A percentile compares a stretch with the other conserved stretches of the same genome.
These are phyloP conservation scores for Myzus persicae DNA, from an alignment of 1,140 invertebrate genomes.

Conservation along the genomic window DNA sequence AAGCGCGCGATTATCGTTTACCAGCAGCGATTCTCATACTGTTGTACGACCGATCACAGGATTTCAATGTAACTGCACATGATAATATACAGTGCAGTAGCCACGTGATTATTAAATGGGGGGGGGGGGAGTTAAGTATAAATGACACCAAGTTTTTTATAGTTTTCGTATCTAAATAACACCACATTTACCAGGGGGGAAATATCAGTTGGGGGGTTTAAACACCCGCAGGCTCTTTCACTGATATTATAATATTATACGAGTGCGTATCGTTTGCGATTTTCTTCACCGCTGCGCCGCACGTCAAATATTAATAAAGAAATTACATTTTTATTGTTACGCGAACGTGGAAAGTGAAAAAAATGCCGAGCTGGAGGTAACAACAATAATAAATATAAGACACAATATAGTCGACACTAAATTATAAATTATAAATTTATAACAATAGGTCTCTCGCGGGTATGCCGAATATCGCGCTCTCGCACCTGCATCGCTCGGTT, in stretches of 20 bases:
- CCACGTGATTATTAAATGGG: too few species aligned
- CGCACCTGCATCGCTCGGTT: not conserved
- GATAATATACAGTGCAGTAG: too few species aligned
- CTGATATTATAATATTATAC: too few species aligned
- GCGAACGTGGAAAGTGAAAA: not conserved
- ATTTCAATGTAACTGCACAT: too few species aligned
- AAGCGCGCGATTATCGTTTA: not conserved
- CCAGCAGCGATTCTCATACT: not conserved
- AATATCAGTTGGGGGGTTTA: too few species aligned
- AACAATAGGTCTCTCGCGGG: slow-evolving; percentile 14
- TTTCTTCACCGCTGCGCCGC: not conserved
- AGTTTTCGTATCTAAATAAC: too few species aligned
- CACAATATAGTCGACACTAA: not conserved
- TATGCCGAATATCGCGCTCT: not conserved
- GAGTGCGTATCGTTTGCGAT: not conserved
- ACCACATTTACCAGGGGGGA: too few species aligned
- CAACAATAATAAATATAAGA: not conserved
- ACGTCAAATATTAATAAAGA: not conserved
- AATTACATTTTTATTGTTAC: not conserved
- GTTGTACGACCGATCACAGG: not conserved
- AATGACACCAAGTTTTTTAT: too few species aligned
- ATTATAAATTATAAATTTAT: too few species aligned
- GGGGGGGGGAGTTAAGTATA: too few species aligned
- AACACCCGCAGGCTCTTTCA: too few species aligned
- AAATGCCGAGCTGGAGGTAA: not conserved